These are phyloP conservation scores for Solea senegalensis DNA, from an alignment of 2,113 vertebrate genomes.

Conservation along the genomic window DNA sequence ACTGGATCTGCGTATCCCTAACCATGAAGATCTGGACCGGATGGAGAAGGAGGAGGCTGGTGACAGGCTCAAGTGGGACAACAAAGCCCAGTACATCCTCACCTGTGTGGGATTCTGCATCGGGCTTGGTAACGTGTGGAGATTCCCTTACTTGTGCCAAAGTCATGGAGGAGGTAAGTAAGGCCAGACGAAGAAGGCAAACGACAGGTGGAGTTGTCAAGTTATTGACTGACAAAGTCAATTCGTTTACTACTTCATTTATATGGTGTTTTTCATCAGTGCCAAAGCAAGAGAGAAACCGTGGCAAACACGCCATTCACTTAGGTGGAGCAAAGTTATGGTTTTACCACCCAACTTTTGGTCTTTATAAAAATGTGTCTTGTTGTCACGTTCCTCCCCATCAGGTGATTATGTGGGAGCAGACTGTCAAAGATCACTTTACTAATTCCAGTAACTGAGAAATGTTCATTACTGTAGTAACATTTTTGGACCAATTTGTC, in stretches of 20 bases:
- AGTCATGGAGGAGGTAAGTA: conserved; percentile 95
- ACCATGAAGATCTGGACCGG: conserved; percentile 81
- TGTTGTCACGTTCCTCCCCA: neutral
- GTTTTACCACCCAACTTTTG: neutral
- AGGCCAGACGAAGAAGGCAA: neutral
- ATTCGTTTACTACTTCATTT: no score
- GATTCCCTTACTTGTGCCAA: conserved; percentile 95
- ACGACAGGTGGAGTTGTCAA: no score
- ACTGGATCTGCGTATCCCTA: conserved; percentile 85
- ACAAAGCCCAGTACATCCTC: conserved; percentile 92
- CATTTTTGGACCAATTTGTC: no score
- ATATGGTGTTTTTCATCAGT: no score
- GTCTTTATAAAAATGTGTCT: neutral
- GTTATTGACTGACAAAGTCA: neutral
- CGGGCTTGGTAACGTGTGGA: conserved; percentile 93
- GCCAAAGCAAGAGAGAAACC: no score
- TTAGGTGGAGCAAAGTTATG: no score
- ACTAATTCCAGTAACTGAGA: no score
- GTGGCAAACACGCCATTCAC: no score
- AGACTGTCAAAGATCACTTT: no score
- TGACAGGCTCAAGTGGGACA: conserved; percentile 92
- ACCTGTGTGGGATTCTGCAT: conserved; percentile 94
- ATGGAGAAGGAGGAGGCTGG: conserved; percentile 81
- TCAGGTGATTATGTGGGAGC: no score
- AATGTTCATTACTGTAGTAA: no score